These are phyloP conservation scores for Darevskia mixta DNA, from an alignment of 2,797 vertebrate genomes.

Conservation along the genomic window DNA sequence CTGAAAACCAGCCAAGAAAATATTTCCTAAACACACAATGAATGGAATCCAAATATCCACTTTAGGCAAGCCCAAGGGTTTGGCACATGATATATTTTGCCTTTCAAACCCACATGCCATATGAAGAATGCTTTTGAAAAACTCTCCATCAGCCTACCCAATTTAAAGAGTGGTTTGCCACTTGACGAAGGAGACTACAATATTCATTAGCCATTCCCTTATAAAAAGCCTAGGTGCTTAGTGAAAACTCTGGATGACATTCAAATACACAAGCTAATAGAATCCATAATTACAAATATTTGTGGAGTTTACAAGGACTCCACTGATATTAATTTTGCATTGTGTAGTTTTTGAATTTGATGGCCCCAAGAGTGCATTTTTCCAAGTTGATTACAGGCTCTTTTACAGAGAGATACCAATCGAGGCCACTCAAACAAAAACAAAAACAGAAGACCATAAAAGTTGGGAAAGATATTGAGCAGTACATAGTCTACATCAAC, in stretches of 20 bases:
- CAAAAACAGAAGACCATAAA: slow-evolving; percentile 3
- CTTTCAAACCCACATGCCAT: neutral
- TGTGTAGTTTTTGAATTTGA: neutral
- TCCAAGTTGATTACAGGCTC: neutral
- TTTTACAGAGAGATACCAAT: neutral
- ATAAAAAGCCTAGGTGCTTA: neutral
- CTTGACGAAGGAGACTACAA: neutral
- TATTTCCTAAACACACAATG: neutral
- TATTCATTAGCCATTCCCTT: neutral
- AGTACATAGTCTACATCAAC: neutral
- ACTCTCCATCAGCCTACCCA: neutral
- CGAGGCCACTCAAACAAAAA: neutral
- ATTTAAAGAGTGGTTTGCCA: neutral
- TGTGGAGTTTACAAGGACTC: neutral
- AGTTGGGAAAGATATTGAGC: neutral
- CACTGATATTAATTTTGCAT: neutral
- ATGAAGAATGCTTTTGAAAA: neutral
- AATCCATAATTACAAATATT: slow-evolving; percentile 5
- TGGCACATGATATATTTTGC: neutral
- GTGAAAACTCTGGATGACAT: neutral
- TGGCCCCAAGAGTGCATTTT: neutral
- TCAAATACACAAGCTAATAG: neutral
- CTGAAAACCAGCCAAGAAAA: neutral
- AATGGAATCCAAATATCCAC: neutral
- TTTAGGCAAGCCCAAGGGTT: neutral